Evolutionary conservation across 2,888 invertebrate species (phyloP).

Genomic region (Cephus pulcher): DNA sequence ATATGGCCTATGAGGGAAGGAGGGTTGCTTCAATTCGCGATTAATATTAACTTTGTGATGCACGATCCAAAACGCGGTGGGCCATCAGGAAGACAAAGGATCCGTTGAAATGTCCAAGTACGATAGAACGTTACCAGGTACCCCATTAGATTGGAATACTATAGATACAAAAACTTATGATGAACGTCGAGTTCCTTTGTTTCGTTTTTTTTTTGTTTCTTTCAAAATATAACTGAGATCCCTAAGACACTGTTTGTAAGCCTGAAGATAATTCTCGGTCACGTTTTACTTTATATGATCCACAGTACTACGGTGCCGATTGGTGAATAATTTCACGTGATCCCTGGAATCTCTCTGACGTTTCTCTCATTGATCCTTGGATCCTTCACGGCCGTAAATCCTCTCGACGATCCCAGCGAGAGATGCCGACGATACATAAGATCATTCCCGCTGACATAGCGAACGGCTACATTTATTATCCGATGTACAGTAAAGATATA

Average conservation of each 20-base stretch:
- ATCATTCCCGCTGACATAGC: not conserved
- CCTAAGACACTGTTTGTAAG: not conserved
- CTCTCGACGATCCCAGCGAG: not conserved
- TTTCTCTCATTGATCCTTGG: not conserved
- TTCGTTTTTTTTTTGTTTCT: not conserved
- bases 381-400: not conserved
- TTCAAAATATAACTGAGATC: not conserved
- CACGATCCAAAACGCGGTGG: conserved; percentile 21
- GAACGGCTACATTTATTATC: not conserved
- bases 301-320: not conserved
- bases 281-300: not conserved
- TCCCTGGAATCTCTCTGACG: not conserved
- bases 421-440: not conserved
- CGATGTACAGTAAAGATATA: not conserved
- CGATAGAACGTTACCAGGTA: not conserved
- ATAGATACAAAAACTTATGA: not conserved
- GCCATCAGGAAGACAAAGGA: not conserved
- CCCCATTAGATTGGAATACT: not conserved
- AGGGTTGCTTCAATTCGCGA: conserved; percentile 21
- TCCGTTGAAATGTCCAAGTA: not conserved
- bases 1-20: conserved; percentile 29
- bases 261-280: not conserved
- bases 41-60: conserved; percentile 27
- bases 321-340: not conserved
- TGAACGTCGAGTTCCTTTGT: not conserved